phyloP scores from a whole-genome alignment of 2,797 vertebrate genomes.

The Mycteria americana region DNA sequence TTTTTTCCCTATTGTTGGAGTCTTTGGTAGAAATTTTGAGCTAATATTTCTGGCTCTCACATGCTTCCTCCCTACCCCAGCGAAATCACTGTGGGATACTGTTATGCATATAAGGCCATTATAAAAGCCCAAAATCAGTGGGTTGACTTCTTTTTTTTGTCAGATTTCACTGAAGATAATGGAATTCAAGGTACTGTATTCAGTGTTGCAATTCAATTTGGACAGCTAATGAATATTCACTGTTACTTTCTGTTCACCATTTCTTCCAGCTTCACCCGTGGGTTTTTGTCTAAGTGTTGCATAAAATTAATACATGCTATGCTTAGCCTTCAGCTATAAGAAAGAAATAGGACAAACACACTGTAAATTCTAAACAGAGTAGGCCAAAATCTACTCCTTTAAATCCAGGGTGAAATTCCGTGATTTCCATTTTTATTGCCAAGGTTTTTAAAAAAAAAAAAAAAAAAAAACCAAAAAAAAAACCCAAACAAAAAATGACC shows the following conservation, averaged over 20 bases:
- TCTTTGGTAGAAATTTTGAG: not conserved
- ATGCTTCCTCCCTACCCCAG: not conserved
- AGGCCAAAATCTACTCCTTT: not conserved
- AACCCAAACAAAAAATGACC: no score
- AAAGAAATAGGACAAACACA: not conserved
- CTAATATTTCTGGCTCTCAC: not conserved
- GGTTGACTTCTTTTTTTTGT: not conserved
- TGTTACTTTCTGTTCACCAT: not conserved
- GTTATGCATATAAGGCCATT: not conserved
- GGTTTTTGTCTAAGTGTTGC: not conserved
- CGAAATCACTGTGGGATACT: not conserved
- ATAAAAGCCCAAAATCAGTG: not conserved
- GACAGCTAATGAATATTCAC: constrained; percentile 17
- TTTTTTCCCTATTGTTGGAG: not conserved
- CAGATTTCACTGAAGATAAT: not conserved
- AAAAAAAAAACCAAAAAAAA: no score
- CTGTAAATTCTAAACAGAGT: not conserved
- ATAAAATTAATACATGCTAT: not conserved
- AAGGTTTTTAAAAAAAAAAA: not conserved
- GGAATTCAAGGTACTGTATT: not conserved
- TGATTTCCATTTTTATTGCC: not conserved
- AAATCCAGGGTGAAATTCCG: not conserved
- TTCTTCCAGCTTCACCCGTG: not conserved
- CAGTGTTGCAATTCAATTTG: not conserved
- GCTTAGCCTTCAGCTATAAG: not conserved